phyloP scores from a whole-genome alignment of 2,797 vertebrate genomes.

The Cynopterus sphinx region DNA sequence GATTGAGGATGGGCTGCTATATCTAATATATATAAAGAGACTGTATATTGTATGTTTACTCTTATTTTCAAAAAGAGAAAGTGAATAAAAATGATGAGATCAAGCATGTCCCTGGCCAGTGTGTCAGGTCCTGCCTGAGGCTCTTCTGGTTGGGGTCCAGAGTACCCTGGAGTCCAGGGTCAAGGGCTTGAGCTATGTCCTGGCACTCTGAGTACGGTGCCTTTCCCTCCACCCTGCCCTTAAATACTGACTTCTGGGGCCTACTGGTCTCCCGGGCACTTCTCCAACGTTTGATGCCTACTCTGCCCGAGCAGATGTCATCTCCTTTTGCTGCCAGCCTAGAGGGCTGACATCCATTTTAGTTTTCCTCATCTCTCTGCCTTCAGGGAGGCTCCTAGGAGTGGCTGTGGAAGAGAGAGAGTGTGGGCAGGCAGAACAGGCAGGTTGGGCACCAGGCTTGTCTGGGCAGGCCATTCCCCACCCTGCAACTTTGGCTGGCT shows the following conservation, averaged over 20 bases:
- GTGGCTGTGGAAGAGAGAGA: background rate
- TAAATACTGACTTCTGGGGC: background rate
- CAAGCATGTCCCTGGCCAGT: background rate
- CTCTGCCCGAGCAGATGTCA: background rate
- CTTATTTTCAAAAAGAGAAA: slow-evolving; percentile 67
- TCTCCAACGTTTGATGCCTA: background rate
- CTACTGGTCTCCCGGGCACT: background rate
- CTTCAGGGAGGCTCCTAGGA: background rate
- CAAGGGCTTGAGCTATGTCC: background rate
- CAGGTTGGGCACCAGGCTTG: background rate
- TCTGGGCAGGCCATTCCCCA: background rate
- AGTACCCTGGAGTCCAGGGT: background rate
- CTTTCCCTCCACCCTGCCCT: background rate
- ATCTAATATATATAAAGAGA: slow-evolving; percentile 74
- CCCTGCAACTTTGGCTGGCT: background rate
- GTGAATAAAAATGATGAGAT: slow-evolving; percentile 73
- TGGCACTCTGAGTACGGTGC: background rate
- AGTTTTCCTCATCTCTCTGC: background rate
- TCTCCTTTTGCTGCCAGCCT: background rate
- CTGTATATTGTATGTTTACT: slow-evolving; percentile 74
- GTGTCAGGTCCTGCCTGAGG: slow-evolving; percentile 60
- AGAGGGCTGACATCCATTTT: background rate
- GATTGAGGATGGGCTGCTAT: background rate
- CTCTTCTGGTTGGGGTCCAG: background rate
- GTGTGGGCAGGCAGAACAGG: background rate